These are phyloP conservation scores for Otis tarda DNA, from an alignment of 2,113 vertebrate species.

Conservation along the genomic window DNA sequence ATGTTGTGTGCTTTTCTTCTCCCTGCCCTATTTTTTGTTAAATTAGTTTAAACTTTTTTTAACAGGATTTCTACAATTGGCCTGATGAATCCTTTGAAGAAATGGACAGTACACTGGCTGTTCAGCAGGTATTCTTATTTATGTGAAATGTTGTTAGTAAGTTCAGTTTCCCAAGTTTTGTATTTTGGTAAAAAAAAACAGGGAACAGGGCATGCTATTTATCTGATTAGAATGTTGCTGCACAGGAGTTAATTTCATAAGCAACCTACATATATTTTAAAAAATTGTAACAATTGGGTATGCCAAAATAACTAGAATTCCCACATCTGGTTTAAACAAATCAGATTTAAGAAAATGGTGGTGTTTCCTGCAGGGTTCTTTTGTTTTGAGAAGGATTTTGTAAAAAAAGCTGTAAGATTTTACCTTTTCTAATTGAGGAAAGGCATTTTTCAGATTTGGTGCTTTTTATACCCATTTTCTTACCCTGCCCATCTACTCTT, in stretches of 20 bases:
- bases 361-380: neutral
- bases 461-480: neutral
- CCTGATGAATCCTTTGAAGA: conserved; percentile 99
- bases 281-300: neutral
- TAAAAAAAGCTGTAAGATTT: neutral
- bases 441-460: neutral
- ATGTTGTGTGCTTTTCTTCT: neutral
- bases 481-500: neutral
- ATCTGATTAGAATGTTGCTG: neutral
- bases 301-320: neutral
- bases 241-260: neutral
- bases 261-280: neutral
- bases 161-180: neutral
- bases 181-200: neutral
- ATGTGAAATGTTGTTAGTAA: neutral
- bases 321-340: neutral
- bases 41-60: neutral
- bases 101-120: conserved; percentile 98
- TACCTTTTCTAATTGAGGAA: neutral
- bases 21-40: neutral
- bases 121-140: conserved; percentile 87
- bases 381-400: neutral
- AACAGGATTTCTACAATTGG: conserved; percentile 98
- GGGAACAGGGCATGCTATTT: neutral
- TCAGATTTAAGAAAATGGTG: neutral